A percentile compares a stretch with the other conserved stretches of the same genome.
Evolutionary conservation across 1,140 invertebrate species (phyloP).

Genomic region (Drosophila albomicans): DNA sequence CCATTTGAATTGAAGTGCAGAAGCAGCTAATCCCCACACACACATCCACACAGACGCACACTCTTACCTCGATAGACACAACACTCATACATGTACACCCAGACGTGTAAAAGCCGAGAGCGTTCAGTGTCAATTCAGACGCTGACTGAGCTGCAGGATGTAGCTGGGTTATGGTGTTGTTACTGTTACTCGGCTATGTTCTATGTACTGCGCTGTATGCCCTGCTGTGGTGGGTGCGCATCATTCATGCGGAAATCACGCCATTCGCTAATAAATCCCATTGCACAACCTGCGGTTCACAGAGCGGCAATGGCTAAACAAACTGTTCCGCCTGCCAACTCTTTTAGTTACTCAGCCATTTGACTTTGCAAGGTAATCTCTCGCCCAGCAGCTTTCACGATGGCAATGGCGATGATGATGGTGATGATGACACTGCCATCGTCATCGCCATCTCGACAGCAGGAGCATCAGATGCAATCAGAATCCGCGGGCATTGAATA

Average conservation of each 20-base stretch:
- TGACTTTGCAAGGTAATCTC: conserved; percentile 58
- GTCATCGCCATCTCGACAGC: conserved; percentile 8
- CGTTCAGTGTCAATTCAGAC: conserved; percentile 42
- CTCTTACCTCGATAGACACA: not conserved
- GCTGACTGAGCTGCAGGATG: conserved; percentile 22
- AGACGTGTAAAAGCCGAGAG: conserved; percentile 1
- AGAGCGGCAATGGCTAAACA: conserved; percentile 22
- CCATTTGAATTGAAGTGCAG: conserved; percentile 58
- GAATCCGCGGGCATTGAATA: conserved; percentile 61
- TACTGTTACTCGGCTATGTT: conserved; percentile 12
- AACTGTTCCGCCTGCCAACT: conserved; percentile 32
- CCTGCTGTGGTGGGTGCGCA: conserved; percentile 39
- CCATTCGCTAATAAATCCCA: conserved; percentile 73
- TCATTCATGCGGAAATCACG: conserved; percentile 70
- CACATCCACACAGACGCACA: not conserved
- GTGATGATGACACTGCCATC: not conserved
- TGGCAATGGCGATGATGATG: not conserved
- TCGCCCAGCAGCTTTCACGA: conserved; percentile 8
- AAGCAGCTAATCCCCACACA: conserved; percentile 47
- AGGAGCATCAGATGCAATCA: conserved; percentile 14
- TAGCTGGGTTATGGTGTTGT: conserved; percentile 20
- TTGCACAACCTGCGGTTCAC: conserved; percentile 51
- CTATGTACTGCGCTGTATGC: conserved; percentile 11
- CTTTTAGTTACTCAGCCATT: conserved; percentile 45
- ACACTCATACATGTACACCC: not conserved